Base-by-base conservation (phyloP, 2,113 vertebrate species). In the Syngnathoides biaculeatus region DNA sequence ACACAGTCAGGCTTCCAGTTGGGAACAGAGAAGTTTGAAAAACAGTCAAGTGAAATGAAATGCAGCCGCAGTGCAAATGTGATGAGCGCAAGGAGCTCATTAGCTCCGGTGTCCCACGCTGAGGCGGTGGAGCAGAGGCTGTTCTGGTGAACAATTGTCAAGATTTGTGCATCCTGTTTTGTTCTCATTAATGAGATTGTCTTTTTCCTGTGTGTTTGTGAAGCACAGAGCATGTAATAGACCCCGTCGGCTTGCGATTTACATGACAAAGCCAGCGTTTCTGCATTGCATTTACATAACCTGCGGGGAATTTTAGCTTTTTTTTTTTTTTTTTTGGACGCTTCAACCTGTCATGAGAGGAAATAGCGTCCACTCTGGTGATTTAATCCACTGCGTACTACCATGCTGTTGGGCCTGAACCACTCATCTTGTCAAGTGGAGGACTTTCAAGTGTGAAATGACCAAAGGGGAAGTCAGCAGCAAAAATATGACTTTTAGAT, bases 61-160 rank as follows among this genome's bases (percentile, higher is more conserved):
- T 53, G 27, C 52, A 66, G 79, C 64, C 11, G 65, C 58, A 65
- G 39, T 67, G 70, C 57, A 67, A 67, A 68, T 73, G 66, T 73
- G 74, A 84, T 80, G 78, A 84, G 76, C 79, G n/a, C 53, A 24
- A 71, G 38, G 67, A 77, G 68, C 71, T 86, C 85, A 88, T 88
- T 85, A 87, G 79, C 66, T 19, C 62, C 64, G 38, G 72, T 66
- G 73, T 75, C 58, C 73, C 83, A 74, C n/a, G 68, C 76, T 79
- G 84, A 61, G 78, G 76, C 73, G 65, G 57, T 7, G 0, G 58
- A 19, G 65, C 73, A 71, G 30, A 67, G 64, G 72, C 67, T 68
- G 74, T 83, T 87, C 78, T 80, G 65, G 72, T 74, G 74, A 79
- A 83, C 72, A 77, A 67, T 81, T 83, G 84, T 87, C 68, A 80